phyloP scores from a whole-genome alignment of 2,113 vertebrate genomes.

The Callospermophilus lateralis region DNA sequence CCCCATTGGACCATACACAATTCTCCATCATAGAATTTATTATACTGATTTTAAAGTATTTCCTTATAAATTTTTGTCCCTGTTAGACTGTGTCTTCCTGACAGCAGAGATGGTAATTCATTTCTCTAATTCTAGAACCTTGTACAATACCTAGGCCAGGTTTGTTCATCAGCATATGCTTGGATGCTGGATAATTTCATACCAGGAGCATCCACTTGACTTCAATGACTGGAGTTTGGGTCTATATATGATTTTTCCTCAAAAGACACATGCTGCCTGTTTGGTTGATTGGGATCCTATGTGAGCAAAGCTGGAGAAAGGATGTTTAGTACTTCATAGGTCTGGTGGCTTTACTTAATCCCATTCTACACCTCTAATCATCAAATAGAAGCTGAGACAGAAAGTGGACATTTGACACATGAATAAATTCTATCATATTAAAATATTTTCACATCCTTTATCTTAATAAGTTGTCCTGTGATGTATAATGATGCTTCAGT shows the following conservation, averaged over 20 bases:
- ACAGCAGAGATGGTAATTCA: neutral
- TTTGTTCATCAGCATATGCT: neutral
- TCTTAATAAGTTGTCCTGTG: neutral
- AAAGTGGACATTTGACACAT: neutral
- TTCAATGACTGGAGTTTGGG: neutral
- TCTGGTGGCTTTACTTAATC: neutral
- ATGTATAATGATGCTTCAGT: neutral
- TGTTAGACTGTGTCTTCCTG: neutral
- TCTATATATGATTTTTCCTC: neutral
- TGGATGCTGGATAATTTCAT: slow-evolving; percentile 10
- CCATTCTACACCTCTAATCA: neutral
- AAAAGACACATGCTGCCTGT: neutral
- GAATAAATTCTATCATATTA: slow-evolving; percentile 1
- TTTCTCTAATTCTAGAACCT: neutral
- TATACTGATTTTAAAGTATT: neutral
- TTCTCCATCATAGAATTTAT: neutral
- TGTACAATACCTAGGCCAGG: neutral
- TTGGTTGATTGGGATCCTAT: neutral
- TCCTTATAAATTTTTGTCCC: neutral
- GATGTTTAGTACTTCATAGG: neutral
- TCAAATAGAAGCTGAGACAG: neutral
- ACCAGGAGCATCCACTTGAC: neutral
- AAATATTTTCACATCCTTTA: slow-evolving; percentile 36
- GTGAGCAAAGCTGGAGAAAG: neutral
- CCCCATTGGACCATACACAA: neutral